A percentile compares a stretch with the other conserved stretches of the same genome.
These are phyloP conservation scores for Antheraea assamensis DNA, from an alignment of 2,888 invertebrate species.

Conservation along the genomic window DNA sequence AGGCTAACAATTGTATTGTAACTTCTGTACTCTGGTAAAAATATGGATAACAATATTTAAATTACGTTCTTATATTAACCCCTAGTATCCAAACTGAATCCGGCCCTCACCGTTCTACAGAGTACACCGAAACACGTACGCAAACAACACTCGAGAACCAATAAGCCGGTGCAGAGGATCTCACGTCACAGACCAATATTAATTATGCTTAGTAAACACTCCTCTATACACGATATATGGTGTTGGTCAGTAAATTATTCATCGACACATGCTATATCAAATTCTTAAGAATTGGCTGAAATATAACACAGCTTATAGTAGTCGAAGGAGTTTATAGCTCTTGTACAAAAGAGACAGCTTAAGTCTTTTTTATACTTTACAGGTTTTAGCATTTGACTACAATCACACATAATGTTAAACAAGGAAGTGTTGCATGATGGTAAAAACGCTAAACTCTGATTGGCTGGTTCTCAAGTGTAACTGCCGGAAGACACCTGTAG, in stretches of 20 bases:
- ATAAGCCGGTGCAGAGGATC: constrained; percentile 5
- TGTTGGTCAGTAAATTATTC: not conserved
- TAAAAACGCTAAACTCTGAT: too few species aligned
- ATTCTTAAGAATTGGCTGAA: too few species aligned
- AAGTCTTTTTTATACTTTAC: too few species aligned
- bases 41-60: not conserved
- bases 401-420: too few species aligned
- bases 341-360: too few species aligned
- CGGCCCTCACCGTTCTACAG: not conserved
- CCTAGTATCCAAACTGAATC: not conserved
- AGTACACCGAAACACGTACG: not conserved
- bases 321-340: too few species aligned
- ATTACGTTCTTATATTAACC: not conserved
- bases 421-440: too few species aligned
- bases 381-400: too few species aligned
- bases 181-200: constrained; percentile 4
- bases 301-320: too few species aligned
- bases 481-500: too few species aligned
- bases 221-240: not conserved
- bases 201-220: constrained; percentile 7
- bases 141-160: constrained; percentile 11
- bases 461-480: too few species aligned
- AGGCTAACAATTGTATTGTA: not conserved
- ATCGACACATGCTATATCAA: not conserved
- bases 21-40: too few species aligned